Conservation (phyloP, 2,113 vertebrate genomes). For the Tupaia tana region DNA sequence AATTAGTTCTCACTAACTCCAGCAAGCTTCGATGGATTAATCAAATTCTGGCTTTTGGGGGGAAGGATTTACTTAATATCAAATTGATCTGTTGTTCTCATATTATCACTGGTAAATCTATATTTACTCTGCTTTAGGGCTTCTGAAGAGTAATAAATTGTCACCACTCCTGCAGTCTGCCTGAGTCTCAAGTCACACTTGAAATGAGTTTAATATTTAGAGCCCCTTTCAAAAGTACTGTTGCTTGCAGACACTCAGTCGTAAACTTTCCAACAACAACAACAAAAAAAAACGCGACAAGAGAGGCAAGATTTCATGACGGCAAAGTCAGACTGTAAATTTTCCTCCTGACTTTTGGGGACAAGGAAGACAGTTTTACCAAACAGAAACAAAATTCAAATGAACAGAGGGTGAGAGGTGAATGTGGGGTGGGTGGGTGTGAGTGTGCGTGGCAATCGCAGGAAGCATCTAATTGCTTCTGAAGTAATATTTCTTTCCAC, state of each 20-base stretch:
- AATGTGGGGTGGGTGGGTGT: not conserved
- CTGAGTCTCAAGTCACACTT: slow-evolving; percentile 78
- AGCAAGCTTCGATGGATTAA: slow-evolving; percentile 78
- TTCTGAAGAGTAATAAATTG: slow-evolving; percentile 78
- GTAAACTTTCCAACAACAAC: slow-evolving; percentile 79
- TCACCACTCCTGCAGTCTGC: slow-evolving; percentile 66
- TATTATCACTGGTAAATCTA: slow-evolving; percentile 78
- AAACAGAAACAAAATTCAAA: slow-evolving; percentile 58
- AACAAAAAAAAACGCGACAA: slow-evolving; percentile 28
- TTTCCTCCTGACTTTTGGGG: slow-evolving; percentile 36
- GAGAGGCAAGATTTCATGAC: slow-evolving; percentile 66
- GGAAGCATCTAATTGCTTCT: not conserved
- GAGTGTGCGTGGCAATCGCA: no score
- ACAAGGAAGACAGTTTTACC: not conserved
- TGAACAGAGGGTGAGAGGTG: not conserved
- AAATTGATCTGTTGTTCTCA: slow-evolving; percentile 83
- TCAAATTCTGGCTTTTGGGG: slow-evolving; percentile 69
- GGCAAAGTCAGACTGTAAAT: slow-evolving; percentile 35
- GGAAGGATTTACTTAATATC: slow-evolving; percentile 83
- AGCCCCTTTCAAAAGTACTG: slow-evolving; percentile 73
- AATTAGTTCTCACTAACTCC: slow-evolving; percentile 76
- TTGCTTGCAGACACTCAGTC: slow-evolving; percentile 71
- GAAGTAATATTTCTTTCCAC: not conserved
- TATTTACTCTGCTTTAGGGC: slow-evolving; percentile 78
- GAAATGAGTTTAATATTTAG: slow-evolving; percentile 84